Evolutionary conservation across 2,797 vertebrate species (phyloP).

Genomic region (Cuniculus paca): DNA sequence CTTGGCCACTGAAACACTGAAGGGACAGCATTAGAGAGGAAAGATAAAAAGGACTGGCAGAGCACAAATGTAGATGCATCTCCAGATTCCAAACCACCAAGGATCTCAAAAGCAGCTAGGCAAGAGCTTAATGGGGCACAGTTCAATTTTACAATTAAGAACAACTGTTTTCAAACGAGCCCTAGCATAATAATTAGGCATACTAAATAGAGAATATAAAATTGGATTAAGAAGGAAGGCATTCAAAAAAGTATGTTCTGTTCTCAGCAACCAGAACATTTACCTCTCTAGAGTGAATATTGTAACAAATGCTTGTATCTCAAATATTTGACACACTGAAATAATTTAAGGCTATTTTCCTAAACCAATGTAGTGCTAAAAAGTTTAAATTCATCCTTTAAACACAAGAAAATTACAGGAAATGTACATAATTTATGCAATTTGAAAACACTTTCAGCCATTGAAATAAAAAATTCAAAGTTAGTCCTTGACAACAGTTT

Average conservation of each 20-base stretch:
- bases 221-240: slow-evolving; percentile 59
- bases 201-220: slow-evolving; percentile 71
- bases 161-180: slow-evolving; percentile 72
- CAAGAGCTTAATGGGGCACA: slow-evolving; percentile 8
- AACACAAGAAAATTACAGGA: not conserved
- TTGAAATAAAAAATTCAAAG: slow-evolving; percentile 9
- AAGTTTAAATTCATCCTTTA: slow-evolving; percentile 26
- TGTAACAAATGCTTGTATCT: slow-evolving; percentile 3
- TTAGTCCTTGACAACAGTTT: not conserved
- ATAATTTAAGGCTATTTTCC: slow-evolving; percentile 40
- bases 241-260: slow-evolving; percentile 61
- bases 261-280: slow-evolving; percentile 68
- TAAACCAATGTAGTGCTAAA: not conserved
- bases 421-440: not conserved
- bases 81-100: slow-evolving; percentile 54
- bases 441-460: not conserved
- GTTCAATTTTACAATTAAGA: slow-evolving; percentile 79
- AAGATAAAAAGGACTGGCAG: slow-evolving; percentile 58
- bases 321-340: slow-evolving; percentile 16
- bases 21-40: slow-evolving; percentile 32
- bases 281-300: slow-evolving; percentile 3
- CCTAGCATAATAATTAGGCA: slow-evolving; percentile 70
- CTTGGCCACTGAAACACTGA: slow-evolving; percentile 54
- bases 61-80: slow-evolving; percentile 1
- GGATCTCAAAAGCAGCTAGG: slow-evolving; percentile 61